Conservation (phyloP, 2,113 vertebrate genomes). For the Hypocryptadius cinnamomeus region DNA sequence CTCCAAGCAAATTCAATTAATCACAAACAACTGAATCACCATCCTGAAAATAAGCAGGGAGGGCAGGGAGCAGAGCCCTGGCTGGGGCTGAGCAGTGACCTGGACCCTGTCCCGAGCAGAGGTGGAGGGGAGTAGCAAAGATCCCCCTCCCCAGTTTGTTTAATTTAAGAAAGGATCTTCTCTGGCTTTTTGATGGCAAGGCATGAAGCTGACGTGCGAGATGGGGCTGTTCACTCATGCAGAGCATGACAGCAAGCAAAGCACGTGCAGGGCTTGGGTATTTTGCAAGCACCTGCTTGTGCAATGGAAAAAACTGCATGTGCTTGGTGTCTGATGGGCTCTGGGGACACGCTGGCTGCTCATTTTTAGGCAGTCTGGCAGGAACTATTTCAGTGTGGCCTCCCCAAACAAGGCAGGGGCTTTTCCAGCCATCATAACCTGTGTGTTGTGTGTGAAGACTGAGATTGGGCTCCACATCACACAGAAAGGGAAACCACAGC, state of each 20-base stretch:
- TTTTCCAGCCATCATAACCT: not conserved
- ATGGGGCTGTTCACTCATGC: not conserved
- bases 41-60: constrained; percentile 3
- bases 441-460: rapidly evolving
- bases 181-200: not conserved
- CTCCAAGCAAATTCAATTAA: constrained; percentile 5
- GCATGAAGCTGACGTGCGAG: not conserved
- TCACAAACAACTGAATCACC: constrained; percentile 7
- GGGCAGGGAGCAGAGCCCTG: not conserved
- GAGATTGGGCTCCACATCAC: rapidly evolving
- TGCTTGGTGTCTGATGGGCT: not conserved
- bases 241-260: not conserved
- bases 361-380: not conserved
- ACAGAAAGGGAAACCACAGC: not conserved
- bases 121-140: not conserved
- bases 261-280: not conserved
- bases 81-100: not conserved
- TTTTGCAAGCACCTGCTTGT: constrained; percentile 43
- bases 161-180: not conserved
- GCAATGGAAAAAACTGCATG: constrained; percentile 9
- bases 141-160: not conserved
- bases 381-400: not conserved
- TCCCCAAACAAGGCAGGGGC: not conserved
- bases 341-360: not conserved
- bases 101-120: not conserved